These are phyloP conservation scores for Drosophila kambysellisi DNA, from an alignment of 2,888 invertebrate species.

Conservation along the genomic window DNA sequence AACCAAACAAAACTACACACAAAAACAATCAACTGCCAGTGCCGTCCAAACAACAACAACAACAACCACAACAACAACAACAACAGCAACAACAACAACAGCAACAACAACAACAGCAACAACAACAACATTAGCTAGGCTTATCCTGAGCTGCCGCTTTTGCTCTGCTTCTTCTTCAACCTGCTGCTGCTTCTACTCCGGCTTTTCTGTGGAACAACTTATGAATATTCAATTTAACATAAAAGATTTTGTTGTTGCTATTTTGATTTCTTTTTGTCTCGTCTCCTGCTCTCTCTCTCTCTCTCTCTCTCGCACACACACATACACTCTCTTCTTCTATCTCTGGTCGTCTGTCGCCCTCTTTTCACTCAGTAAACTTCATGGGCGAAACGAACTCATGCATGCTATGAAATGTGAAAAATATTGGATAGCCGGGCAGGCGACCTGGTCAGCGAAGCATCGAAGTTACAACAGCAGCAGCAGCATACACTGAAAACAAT, in stretches of 20 bases:
- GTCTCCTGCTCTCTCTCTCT: conserved; percentile 15
- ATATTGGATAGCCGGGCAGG: conserved; percentile 48
- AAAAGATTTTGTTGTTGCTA: conserved; percentile 75
- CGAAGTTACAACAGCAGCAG: conserved; percentile 6
- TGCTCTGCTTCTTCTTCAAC: conserved; percentile 18
- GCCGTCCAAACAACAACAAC: conserved; percentile 45
- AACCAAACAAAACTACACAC: conserved; percentile 77
- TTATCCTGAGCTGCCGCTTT: conserved; percentile 33
- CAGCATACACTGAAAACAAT: conserved; percentile 29
- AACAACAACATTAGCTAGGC: conserved; percentile 47
- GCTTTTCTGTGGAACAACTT: conserved; percentile 67
- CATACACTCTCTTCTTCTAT: neutral
- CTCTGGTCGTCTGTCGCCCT: neutral
- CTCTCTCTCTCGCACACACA: neutral
- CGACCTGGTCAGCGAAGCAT: conserved; percentile 18
- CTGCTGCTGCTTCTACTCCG: conserved; percentile 13
- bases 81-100: conserved; percentile 19
- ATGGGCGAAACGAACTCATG: conserved; percentile 55
- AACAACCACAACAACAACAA: conserved; percentile 29
- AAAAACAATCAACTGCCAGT: conserved; percentile 76
- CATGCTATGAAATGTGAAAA: conserved; percentile 65
- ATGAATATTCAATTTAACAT: conserved; percentile 80
- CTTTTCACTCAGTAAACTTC: conserved; percentile 29
- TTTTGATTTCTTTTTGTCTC: conserved; percentile 65
- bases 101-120: conserved; percentile 20